Percentiles rank a stretch among this genome's conserved stretches.
Conservation (phyloP, 2,888 invertebrate species). For the Helleia helle region DNA sequence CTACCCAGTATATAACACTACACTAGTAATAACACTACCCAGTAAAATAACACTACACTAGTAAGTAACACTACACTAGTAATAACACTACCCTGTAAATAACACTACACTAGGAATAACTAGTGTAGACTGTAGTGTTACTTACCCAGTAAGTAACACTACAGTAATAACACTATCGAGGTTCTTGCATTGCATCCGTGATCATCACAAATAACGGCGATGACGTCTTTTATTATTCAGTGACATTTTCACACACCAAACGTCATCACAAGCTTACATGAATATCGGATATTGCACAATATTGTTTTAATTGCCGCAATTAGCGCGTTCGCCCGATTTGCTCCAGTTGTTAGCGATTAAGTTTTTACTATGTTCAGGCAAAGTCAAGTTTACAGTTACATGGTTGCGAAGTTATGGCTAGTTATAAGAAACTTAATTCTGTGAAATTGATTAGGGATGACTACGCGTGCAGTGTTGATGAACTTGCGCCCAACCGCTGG, state of each 20-base stretch:
- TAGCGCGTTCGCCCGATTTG: constrained; percentile 60
- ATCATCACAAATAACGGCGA: too few relatives aligned
- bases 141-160: too few relatives aligned
- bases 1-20: too few relatives aligned
- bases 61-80: too few relatives aligned
- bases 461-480: constrained; percentile 19
- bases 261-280: constrained; percentile 33
- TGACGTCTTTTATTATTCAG: too few relatives aligned
- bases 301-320: constrained; percentile 59
- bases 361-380: constrained; percentile 54
- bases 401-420: constrained; percentile 48
- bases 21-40: too few relatives aligned
- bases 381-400: constrained; percentile 61
- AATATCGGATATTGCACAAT: constrained; percentile 61
- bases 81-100: too few relatives aligned
- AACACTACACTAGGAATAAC: too few relatives aligned
- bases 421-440: constrained; percentile 44
- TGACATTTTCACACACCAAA: constrained; percentile 14
- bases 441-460: constrained; percentile 28
- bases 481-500: constrained; percentile 1
- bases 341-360: constrained; percentile 70
- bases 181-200: too few relatives aligned
- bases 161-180: too few relatives aligned
- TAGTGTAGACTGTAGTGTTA: too few relatives aligned
- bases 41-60: too few relatives aligned